Conservation (phyloP, 2,888 invertebrate genomes). For the Andrena dorsata region DNA sequence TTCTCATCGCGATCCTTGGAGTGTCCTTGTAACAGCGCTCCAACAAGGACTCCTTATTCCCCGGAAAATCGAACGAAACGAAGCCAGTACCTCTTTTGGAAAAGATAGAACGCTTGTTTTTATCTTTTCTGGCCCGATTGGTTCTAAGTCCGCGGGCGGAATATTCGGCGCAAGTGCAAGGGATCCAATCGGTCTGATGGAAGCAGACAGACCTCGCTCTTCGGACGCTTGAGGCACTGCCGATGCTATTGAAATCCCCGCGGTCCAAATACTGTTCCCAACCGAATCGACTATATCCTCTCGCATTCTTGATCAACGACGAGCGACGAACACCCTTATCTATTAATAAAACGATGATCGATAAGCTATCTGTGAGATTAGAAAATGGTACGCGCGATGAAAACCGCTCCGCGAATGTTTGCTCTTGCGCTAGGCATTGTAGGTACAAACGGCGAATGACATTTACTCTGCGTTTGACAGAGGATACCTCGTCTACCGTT, state of each 20-base stretch:
- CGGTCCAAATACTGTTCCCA: conserved; percentile 60
- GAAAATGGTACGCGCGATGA: background rate
- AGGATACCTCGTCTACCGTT: no score
- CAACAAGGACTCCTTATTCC: background rate
- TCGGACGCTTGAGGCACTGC: conserved; percentile 14
- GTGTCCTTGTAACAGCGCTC: background rate
- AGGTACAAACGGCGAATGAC: no score
- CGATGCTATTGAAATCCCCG: conserved; percentile 65
- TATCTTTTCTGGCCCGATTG: conserved; percentile 11
- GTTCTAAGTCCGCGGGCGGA: conserved; percentile 4
- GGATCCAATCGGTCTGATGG: conserved; percentile 18
- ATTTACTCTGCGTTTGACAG: no score
- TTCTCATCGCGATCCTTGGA: background rate
- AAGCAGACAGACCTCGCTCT: background rate
- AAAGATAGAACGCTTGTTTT: conserved; percentile 39
- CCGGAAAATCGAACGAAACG: no score
- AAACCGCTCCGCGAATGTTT: background rate
- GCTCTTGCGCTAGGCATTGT: background rate
- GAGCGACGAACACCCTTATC: conserved; percentile 49
- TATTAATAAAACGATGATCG: conserved; percentile 34
- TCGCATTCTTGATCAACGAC: conserved; percentile 67
- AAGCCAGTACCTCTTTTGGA: conserved; percentile 59
- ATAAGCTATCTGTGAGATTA: background rate
- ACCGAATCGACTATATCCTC: conserved; percentile 44
- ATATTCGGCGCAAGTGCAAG: conserved; percentile 1